Evolutionary conservation across 2,113 vertebrate genomes (phyloP).

Genomic region (Piprites chloris): DNA sequence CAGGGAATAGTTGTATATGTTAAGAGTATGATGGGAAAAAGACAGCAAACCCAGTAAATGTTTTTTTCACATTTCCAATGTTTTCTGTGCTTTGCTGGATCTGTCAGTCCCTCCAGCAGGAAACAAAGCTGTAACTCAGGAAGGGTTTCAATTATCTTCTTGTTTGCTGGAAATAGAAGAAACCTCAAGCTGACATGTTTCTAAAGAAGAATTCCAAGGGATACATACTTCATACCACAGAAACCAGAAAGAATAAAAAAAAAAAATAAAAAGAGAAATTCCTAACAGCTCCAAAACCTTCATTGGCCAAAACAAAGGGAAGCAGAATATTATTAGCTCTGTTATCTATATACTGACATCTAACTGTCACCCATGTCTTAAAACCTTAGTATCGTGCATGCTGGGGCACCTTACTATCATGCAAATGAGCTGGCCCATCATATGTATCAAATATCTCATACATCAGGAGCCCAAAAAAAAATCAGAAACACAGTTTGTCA

Average conservation of each 20-base stretch:
- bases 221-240: constrained; percentile 40
- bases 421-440: background rate
- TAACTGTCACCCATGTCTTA: background rate
- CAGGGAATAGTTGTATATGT: background rate
- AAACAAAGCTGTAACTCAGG: constrained; percentile 22
- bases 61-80: background rate
- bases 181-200: constrained; percentile 53
- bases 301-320: background rate
- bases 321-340: background rate
- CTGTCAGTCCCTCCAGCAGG: constrained; percentile 2
- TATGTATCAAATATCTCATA: background rate
- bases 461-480: background rate
- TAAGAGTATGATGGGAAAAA: background rate
- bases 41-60: background rate
- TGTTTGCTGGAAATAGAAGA: constrained; percentile 62
- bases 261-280: background rate
- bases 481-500: background rate
- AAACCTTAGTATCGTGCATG: background rate
- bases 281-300: background rate
- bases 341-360: background rate
- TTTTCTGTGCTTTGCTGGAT: background rate
- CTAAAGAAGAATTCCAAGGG: constrained; percentile 34
- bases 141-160: constrained; percentile 65
- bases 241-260: constrained; percentile 5
- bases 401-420: background rate